Base-by-base conservation (phyloP, 2,113 vertebrate species). In the Clinocottus analis region DNA sequence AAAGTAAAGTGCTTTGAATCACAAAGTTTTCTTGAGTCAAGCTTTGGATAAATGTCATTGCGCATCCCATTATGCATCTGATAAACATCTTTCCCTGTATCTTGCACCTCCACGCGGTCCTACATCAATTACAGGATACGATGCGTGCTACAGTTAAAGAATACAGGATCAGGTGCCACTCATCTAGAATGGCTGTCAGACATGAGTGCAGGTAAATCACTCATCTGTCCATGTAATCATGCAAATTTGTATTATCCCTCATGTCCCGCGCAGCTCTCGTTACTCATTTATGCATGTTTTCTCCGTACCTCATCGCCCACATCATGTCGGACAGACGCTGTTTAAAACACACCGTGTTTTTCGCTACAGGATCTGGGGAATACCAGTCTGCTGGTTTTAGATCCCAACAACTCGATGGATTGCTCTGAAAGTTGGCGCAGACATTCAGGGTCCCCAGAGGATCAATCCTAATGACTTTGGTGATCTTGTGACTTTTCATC, bases 191-290 rank as follows among this genome's bases (percentile, higher is more conserved):
- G 82, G 84, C 91, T 95, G 91, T 94, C 91, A 94, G 81, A 86
- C 89, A 80, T 45, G 74, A 84, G 85, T 72, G 35, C 86, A 91
- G 83, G 90, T 90, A 93, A 93, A 94, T 94, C 92, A 90, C 88
- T 94, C 92, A 93, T 89, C 90, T 93, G 91, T 92, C 89, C 75
- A 80, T 84, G 88, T 92, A 94, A 94, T 94, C 92, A 94, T 94
- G 93, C 88, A 94, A 93, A 94, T 94, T 76, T 80, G 75, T 29
- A 83, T 90, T 88, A 93, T 86, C 83, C 76, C 84, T 94, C 85
- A 90, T 84, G 90, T 91, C 82, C 56, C 59, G 33, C 75, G 65
- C 80, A 45, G 81, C 87, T 76, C 80, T 88, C 88, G 89, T 86
- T 91, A 90, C 87, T 93, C 85, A 87, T 89, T 86, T 88, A 91